Base-by-base conservation (phyloP, 1,140 invertebrate genomes). In the Pogonomyrmex barbatus region DNA sequence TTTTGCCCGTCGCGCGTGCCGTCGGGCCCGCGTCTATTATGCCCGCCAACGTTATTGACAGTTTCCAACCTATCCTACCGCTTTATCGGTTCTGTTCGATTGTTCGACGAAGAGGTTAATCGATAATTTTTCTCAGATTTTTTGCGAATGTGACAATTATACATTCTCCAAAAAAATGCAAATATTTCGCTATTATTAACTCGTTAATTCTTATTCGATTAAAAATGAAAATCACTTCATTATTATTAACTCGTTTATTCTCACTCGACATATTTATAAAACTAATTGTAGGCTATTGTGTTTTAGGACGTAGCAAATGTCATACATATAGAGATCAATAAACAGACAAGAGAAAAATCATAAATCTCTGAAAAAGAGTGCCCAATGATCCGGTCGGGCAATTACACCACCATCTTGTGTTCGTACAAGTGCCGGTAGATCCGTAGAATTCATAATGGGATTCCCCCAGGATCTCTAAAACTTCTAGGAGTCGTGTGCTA, bases 1-100 rank as follows among this genome's bases (percentile, higher is more conserved):
- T 94, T 94, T 94, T 94, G 90, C 90, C 87, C 91, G 71, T 79
- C 83, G 70, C 30, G 58, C 85, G 56, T 56, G 58, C 58, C 79
- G 56, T 71, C n/a, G 58, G 42, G n/a, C 30, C 54, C 68, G 70
- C 68, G 75, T 67, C 76, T 65, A 76, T 85, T 85, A 77, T 85
- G 33, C 36, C 39, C 75, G 60, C 82, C 36, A 77, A 67, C 73
- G 58, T 36, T 76, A 85, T 77, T 78, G 75, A 77, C 83, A 78
- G 75, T 85, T 85, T 79, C 45, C 54, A 60, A 52, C 17, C 14
- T 52, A 39, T 45, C 73, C 85, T 85, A 62, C 88, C 82, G 45
- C 68, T 36, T n/a, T 24, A 85, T 88, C 60, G 54, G 63, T 89
- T 65, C n/a, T 24, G 4, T 79, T 81, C 47, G 45, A 81, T 70